Evolutionary conservation across 1,140 invertebrate genomes (phyloP).

Genomic region (Calycopis cecrops): DNA sequence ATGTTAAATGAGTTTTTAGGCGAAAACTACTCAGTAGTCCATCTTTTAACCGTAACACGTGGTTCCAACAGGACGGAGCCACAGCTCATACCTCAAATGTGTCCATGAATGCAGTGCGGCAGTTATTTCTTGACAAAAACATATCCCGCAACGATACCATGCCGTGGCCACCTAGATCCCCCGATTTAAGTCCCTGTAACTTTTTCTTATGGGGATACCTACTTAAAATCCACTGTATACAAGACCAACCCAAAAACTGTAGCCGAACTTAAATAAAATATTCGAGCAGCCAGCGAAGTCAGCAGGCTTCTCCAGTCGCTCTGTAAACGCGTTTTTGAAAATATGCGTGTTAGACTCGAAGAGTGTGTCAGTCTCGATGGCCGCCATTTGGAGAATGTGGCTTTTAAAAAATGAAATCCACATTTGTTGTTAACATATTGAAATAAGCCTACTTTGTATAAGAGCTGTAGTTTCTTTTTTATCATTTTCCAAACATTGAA

Average conservation of each 20-base stretch:
- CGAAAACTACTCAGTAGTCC: constrained; percentile 8
- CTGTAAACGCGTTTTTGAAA: too few species aligned
- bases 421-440: constrained; percentile 12
- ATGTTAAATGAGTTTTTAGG: constrained; percentile 16
- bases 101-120: constrained; percentile 12
- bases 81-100: constrained; percentile 12
- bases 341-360: constrained; percentile 17
- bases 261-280: constrained; percentile 16
- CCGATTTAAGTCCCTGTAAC: constrained; percentile 15
- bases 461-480: too few species aligned
- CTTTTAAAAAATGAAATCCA: constrained; percentile 20
- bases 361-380: constrained; percentile 17
- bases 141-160: constrained; percentile 9
- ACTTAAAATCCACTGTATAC: constrained; percentile 10
- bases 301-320: constrained; percentile 3
- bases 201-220: constrained; percentile 20
- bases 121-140: constrained; percentile 18
- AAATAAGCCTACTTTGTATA: background rate
- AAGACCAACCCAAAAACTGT: background rate
- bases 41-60: background rate
- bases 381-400: constrained; percentile 16
- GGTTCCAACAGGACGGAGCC: background rate
- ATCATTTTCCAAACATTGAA: too few species aligned
- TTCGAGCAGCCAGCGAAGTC: constrained; percentile 6
- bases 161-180: constrained; percentile 16